Percentiles rank a stretch among this genome's conserved stretches.
Conservation (phyloP, 2,888 invertebrate genomes). For the Tenthredo amoena region DNA sequence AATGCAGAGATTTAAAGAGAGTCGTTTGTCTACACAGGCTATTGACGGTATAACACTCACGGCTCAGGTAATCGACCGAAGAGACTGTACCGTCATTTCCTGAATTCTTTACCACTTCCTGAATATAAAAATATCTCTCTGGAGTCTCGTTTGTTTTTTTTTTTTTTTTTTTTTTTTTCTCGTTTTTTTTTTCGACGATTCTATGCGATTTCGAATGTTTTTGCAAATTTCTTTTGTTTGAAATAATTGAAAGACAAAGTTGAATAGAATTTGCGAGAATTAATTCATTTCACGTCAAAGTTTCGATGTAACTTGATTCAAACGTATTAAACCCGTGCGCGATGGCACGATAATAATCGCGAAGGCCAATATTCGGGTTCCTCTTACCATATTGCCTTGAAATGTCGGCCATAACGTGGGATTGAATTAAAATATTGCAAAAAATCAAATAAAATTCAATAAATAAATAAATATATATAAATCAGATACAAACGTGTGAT, state of each 20-base stretch:
- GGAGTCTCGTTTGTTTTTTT: neutral
- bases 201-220: no score
- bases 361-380: conserved; percentile 28
- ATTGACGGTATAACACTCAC: neutral
- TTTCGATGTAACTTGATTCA: neutral
- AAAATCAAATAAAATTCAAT: neutral
- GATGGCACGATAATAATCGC: conserved; percentile 23
- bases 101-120: neutral
- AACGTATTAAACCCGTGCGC: neutral
- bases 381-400: conserved; percentile 47
- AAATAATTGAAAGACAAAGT: neutral
- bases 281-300: neutral
- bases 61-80: neutral
- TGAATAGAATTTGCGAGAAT: neutral
- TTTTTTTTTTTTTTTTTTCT: no score
- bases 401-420: conserved; percentile 39
- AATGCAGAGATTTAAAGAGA: conserved; percentile 6
- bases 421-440: neutral
- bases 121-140: neutral
- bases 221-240: neutral
- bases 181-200: no score
- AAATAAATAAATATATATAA: neutral
- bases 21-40: neutral
- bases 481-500: neutral
- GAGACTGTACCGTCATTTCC: neutral